A percentile compares a stretch with the other conserved stretches of the same genome.
These are phyloP conservation scores for Drosophila macrospina DNA, from an alignment of 2,888 invertebrate genomes.

Conservation along the genomic window DNA sequence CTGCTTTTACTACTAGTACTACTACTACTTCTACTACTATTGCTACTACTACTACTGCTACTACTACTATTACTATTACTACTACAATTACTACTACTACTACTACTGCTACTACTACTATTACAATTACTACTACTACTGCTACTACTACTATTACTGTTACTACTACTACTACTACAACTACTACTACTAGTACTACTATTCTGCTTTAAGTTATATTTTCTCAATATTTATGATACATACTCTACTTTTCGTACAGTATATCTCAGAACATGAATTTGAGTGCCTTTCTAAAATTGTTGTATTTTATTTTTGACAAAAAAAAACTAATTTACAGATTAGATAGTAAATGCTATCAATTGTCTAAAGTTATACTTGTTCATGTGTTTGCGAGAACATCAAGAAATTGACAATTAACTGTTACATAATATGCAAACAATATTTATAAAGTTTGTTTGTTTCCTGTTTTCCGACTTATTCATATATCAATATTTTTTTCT, in stretches of 20 bases:
- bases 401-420: background rate
- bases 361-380: background rate
- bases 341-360: conserved; percentile 29
- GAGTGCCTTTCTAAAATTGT: background rate
- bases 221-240: background rate
- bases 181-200: no score
- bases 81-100: no score
- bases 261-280: background rate
- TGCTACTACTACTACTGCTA: no score
- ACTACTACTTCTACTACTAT: no score
- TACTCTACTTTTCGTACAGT: background rate
- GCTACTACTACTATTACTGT: no score
- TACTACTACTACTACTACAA: no score
- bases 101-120: no score
- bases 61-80: no score
- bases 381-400: no score
- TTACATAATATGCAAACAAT: background rate
- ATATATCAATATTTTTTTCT: background rate
- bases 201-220: no score
- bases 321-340: conserved; percentile 18
- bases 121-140: no score
- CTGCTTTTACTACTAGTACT: no score
- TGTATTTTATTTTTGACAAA: conserved; percentile 6
- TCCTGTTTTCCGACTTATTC: background rate
- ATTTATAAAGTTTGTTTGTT: background rate